These are phyloP conservation scores for Microcebus ravelobensis DNA, from an alignment of 2,113 vertebrate genomes.

Conservation along the genomic window DNA sequence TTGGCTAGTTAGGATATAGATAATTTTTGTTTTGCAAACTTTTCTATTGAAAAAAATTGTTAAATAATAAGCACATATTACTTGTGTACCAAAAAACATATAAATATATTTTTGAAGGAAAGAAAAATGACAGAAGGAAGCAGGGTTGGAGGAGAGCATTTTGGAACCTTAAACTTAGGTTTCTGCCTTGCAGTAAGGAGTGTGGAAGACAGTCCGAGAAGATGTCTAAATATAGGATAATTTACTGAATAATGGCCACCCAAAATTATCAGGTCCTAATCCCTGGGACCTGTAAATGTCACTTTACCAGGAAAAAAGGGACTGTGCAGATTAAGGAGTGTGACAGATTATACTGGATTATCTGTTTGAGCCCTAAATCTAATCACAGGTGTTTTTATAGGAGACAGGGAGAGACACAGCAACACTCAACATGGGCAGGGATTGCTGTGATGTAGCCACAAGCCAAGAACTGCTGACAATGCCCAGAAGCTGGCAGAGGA, in stretches of 20 bases:
- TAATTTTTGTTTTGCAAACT: constrained; percentile 39
- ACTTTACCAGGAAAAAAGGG: neutral
- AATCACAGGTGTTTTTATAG: neutral
- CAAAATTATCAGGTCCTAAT: neutral
- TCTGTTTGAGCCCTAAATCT: neutral
- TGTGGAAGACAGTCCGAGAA: neutral
- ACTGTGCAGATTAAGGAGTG: neutral
- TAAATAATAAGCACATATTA: neutral
- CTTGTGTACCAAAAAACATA: neutral
- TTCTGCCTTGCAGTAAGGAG: neutral
- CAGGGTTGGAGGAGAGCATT: neutral
- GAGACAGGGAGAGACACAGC: neutral
- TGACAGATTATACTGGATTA: neutral
- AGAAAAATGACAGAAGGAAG: neutral
- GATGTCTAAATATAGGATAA: neutral
- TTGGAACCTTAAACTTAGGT: neutral
- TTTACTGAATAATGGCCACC: neutral
- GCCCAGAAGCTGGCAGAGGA: neutral
- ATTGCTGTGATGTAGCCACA: neutral
- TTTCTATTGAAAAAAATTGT: neutral
- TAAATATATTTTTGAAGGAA: neutral
- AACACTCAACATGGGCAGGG: neutral
- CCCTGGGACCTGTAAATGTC: neutral
- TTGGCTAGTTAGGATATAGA: neutral
- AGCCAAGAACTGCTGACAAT: neutral